These are phyloP conservation scores for Lasioglossum zephyrum DNA, from an alignment of 2,888 invertebrate species.

Conservation along the genomic window DNA sequence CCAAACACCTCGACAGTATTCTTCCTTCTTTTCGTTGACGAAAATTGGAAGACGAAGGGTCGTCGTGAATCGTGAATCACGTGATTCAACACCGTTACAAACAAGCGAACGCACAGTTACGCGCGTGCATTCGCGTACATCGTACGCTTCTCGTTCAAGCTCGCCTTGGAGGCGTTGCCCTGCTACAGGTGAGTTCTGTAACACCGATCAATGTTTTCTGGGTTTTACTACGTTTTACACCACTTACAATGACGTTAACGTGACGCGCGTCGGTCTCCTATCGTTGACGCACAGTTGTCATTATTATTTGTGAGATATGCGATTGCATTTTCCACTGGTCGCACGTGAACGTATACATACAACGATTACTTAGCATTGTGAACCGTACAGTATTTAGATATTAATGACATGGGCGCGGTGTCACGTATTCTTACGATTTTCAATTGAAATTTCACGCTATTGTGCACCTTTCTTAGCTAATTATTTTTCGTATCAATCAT, in stretches of 20 bases:
- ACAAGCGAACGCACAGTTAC: neutral
- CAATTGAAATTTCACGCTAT: neutral
- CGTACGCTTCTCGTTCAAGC: constrained; percentile 18
- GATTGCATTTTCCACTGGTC: neutral
- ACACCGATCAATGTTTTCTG: constrained; percentile 10
- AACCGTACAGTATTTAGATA: neutral
- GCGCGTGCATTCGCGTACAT: neutral
- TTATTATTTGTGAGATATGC: neutral
- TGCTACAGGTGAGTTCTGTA: constrained; percentile 13
- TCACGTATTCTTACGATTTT: neutral
- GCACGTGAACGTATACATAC: neutral
- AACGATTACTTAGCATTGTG: neutral
- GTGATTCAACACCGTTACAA: neutral
- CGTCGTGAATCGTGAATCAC: neutral
- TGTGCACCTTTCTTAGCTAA: neutral
- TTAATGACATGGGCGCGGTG: neutral
- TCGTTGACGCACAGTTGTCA: neutral
- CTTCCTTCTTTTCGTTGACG: neutral
- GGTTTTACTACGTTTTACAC: constrained; percentile 12
- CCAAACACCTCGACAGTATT: neutral
- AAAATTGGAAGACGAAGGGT: constrained; percentile 12
- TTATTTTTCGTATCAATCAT: neutral
- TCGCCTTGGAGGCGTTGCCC: constrained; percentile 26
- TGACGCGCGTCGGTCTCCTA: neutral
- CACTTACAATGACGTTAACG: neutral